A percentile compares a stretch with the other conserved stretches of the same genome.
These are phyloP conservation scores for Turritopsis rubra DNA, from an alignment of 30 jellyfish, hydroid and myxozoan genomes.

Conservation along the genomic window DNA sequence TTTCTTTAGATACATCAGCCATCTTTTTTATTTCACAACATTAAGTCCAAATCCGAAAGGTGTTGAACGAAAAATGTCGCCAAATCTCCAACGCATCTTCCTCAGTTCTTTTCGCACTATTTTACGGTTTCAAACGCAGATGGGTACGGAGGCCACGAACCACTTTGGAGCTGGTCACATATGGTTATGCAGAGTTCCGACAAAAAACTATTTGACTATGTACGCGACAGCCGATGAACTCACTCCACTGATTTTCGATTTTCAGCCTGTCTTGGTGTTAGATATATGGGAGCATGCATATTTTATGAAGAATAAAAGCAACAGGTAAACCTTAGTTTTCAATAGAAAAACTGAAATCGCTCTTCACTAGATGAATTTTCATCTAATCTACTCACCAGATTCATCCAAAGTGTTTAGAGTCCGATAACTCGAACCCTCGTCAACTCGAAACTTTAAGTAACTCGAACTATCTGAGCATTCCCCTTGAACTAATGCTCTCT, in stretches of 20 bases:
- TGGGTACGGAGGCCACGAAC: constrained; percentile 38
- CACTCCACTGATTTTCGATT: background rate
- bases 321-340: background rate
- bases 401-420: too few species aligned
- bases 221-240: background rate
- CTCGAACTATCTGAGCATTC: too few species aligned
- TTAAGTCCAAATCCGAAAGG: constrained; percentile 50
- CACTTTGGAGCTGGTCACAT: constrained; percentile 82
- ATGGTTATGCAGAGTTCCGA: constrained; percentile 64
- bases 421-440: too few species aligned
- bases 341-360: too few species aligned
- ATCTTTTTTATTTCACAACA: constrained; percentile 58
- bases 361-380: too few species aligned
- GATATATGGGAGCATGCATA: constrained; percentile 29
- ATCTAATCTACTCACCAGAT: too few species aligned
- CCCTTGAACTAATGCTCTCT: too few species aligned
- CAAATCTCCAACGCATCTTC: constrained; percentile 20
- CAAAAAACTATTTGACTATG: constrained; percentile 27
- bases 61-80: constrained; percentile 33
- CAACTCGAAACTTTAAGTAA: too few species aligned
- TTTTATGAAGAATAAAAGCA: background rate
- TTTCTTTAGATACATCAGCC: constrained; percentile 54
- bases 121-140: constrained; percentile 42
- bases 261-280: constrained; percentile 7
- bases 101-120: constrained; percentile 51